Percentiles rank a stretch among this genome's conserved stretches.
phyloP scores from a whole-genome alignment of 2,888 invertebrate species.

The Xestobium rufovillosum region DNA sequence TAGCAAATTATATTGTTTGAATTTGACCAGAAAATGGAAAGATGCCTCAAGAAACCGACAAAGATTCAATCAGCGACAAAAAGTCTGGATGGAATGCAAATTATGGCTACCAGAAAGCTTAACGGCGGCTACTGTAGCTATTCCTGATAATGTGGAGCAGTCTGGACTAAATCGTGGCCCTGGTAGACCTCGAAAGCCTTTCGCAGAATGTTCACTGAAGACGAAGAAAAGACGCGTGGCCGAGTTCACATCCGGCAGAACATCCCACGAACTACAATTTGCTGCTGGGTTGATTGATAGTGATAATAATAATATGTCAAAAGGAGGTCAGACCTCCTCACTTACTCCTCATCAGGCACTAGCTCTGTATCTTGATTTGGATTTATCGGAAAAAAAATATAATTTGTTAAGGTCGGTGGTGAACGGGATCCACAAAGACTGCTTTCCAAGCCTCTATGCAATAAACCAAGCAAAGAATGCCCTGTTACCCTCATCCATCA shows the following conservation, averaged over 20 bases:
- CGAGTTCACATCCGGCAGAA: conserved; percentile 10
- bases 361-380: conserved; percentile 12
- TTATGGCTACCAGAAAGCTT: no score
- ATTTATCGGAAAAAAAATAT: conserved; percentile 14
- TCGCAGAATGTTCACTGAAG: conserved; percentile 12
- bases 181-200: conserved; percentile 11
- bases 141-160: conserved; percentile 2
- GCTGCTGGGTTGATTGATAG: conserved; percentile 3
- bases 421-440: conserved; percentile 10
- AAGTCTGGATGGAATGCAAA: no score
- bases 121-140: neutral
- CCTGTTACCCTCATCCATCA: conserved; percentile 5
- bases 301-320: no score
- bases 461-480: conserved; percentile 10
- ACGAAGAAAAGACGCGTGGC: conserved; percentile 12
- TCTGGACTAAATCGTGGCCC: conserved; percentile 11
- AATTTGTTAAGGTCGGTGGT: conserved; percentile 17
- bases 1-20: conserved; percentile 1
- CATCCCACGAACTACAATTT: conserved; percentile 9
- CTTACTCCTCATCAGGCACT: conserved; percentile 8
- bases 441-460: conserved; percentile 10
- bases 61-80: conserved; percentile 3
- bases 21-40: neutral
- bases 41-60: neutral
- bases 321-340: conserved; percentile 1